phyloP scores from a whole-genome alignment of 2,113 vertebrate species.

The Xiphias gladius region DNA sequence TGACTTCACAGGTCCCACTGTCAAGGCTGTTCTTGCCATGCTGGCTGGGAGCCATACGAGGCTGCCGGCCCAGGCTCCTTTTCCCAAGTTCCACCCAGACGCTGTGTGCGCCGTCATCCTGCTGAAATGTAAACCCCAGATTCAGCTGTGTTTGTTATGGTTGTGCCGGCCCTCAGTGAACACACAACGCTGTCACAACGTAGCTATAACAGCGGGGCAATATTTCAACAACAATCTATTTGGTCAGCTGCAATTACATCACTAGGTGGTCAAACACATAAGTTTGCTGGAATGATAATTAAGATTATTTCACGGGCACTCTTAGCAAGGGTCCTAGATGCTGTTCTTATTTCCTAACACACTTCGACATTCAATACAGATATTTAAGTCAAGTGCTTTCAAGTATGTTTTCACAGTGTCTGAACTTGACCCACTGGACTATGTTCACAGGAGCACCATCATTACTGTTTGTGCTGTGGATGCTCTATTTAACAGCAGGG shows the following conservation, averaged over 20 bases:
- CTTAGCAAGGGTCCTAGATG: slow-evolving; percentile 41
- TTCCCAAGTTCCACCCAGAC: slow-evolving; percentile 78
- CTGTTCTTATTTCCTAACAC: slow-evolving; percentile 52
- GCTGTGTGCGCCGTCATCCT: slow-evolving; percentile 76
- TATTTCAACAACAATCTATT: slow-evolving; percentile 81
- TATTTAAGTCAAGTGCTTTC: slow-evolving; percentile 63
- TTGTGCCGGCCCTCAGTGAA: slow-evolving; percentile 72
- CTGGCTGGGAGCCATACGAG: slow-evolving; percentile 66
- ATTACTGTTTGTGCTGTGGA: slow-evolving; percentile 62
- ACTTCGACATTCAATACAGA: slow-evolving; percentile 51
- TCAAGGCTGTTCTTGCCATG: slow-evolving; percentile 73
- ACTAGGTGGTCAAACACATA: slow-evolving; percentile 72
- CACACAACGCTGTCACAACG: slow-evolving; percentile 72
- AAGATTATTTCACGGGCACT: slow-evolving; percentile 65
- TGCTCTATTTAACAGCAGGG: slow-evolving; percentile 51
- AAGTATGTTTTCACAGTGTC: slow-evolving; percentile 66
- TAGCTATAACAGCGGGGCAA: slow-evolving; percentile 74
- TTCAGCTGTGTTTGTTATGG: slow-evolving; percentile 84
- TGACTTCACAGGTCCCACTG: slow-evolving; percentile 71
- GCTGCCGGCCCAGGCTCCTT: slow-evolving; percentile 65
- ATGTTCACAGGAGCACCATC: slow-evolving; percentile 51
- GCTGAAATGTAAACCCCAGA: slow-evolving; percentile 83
- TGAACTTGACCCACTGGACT: slow-evolving; percentile 63
- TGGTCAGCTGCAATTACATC: slow-evolving; percentile 82
- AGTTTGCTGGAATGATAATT: slow-evolving; percentile 74